Percentiles rank a stretch among this genome's conserved stretches.
Evolutionary conservation across 2,797 vertebrate species (phyloP).

Genomic region (Crotalus adamanteus): DNA sequence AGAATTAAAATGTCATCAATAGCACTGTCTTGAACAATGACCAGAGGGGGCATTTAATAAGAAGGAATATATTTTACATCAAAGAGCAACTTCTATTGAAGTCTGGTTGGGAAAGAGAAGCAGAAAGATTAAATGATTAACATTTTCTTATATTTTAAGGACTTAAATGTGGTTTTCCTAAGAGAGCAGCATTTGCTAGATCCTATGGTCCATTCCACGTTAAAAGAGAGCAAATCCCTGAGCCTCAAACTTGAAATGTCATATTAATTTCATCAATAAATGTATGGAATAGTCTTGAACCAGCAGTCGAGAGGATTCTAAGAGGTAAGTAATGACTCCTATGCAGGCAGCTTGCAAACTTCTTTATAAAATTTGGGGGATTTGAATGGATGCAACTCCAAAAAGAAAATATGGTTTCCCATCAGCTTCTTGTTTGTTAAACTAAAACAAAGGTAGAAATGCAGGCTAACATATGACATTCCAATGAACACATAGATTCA

Average conservation of each 20-base stretch:
- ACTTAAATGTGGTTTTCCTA: neutral
- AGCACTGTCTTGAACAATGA: slow-evolving; percentile 22
- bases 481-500: neutral
- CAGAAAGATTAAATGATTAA: neutral
- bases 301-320: too few species aligned
- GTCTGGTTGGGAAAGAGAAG: neutral
- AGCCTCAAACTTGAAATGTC: neutral
- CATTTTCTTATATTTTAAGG: neutral
- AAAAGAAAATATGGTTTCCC: neutral
- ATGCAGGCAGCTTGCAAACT: neutral
- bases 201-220: neutral
- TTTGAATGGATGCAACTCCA: neutral
- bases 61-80: neutral
- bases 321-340: neutral
- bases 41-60: slow-evolving; percentile 7
- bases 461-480: neutral
- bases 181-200: neutral
- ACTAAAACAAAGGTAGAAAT: neutral
- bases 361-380: neutral
- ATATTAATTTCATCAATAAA: neutral
- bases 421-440: neutral
- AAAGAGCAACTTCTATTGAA: neutral
- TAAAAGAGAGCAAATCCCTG: neutral
- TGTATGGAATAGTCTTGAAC: neutral
- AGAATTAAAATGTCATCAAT: slow-evolving; percentile 29